Evolutionary conservation across 2,888 invertebrate genomes (phyloP).

Genomic region (Altica lythri): DNA sequence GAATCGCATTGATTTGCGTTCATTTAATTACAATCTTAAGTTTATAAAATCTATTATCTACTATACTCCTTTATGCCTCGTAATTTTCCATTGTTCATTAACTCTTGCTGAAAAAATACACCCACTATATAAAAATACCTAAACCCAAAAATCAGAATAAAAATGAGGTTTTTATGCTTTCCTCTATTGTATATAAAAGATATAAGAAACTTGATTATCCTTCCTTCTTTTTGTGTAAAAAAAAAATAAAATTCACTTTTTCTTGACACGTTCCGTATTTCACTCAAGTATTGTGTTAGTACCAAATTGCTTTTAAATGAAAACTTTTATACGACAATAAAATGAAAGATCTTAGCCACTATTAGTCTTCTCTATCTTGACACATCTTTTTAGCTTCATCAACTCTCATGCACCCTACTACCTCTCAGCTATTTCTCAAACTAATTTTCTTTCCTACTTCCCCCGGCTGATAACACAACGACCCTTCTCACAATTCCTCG

Average conservation of each 20-base stretch:
- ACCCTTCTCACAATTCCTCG: conserved; percentile 34
- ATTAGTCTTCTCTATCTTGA: conserved; percentile 44
- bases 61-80: too few species aligned
- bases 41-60: too few species aligned
- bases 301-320: conserved; percentile 34
- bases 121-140: too few species aligned
- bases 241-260: neutral
- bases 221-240: too few species aligned
- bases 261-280: conserved; percentile 11
- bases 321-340: conserved; percentile 38
- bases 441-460: conserved; percentile 39
- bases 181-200: too few species aligned
- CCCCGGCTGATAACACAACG: conserved; percentile 30
- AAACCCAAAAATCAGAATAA: too few species aligned
- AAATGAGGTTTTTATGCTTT: too few species aligned
- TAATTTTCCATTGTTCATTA: too few species aligned
- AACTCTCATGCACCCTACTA: conserved; percentile 40
- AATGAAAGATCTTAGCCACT: conserved; percentile 40
- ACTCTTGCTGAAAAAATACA: too few species aligned
- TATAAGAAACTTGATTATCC: too few species aligned
- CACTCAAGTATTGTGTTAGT: conserved; percentile 24
- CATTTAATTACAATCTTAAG: too few species aligned
- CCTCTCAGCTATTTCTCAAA: conserved; percentile 43
- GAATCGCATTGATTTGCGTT: too few species aligned
- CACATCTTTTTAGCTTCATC: conserved; percentile 44